A percentile compares a stretch with the other conserved stretches of the same genome.
These are phyloP conservation scores for Patella ulyssiponensis DNA, from an alignment of 2,888 invertebrate species.

Conservation along the genomic window DNA sequence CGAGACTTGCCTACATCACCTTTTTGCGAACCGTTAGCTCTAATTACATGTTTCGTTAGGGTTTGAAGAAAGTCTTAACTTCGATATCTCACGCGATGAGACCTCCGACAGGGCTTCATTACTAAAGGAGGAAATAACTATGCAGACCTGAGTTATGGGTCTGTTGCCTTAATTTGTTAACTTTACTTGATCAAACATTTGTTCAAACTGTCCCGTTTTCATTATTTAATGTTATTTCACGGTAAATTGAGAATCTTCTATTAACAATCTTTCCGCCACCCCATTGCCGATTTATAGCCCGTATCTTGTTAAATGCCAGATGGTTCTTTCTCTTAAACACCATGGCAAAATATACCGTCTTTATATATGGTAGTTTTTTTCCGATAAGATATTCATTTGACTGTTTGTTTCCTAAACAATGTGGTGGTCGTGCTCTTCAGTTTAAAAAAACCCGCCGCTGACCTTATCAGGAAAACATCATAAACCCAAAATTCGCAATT, in stretches of 20 bases:
- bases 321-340: no score
- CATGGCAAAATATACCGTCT: no score
- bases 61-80: conserved; percentile 2
- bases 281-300: background rate
- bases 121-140: background rate
- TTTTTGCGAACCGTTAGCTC: background rate
- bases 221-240: background rate
- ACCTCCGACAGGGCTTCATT: background rate
- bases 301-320: background rate
- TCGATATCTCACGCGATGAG: background rate
- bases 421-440: no score
- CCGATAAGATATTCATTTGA: no score
- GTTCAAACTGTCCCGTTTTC: background rate
- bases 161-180: no score
- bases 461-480: no score
- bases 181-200: background rate
- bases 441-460: no score
- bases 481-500: no score
- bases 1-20: background rate
- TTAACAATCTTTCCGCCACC: background rate
- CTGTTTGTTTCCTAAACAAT: no score
- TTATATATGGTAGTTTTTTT: no score
- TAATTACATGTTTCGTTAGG: conserved; percentile 1
- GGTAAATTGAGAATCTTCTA: conserved; percentile 4
- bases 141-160: no score